These are phyloP conservation scores for Axis porcinus DNA, from an alignment of 2,113 vertebrate genomes.

Conservation along the genomic window DNA sequence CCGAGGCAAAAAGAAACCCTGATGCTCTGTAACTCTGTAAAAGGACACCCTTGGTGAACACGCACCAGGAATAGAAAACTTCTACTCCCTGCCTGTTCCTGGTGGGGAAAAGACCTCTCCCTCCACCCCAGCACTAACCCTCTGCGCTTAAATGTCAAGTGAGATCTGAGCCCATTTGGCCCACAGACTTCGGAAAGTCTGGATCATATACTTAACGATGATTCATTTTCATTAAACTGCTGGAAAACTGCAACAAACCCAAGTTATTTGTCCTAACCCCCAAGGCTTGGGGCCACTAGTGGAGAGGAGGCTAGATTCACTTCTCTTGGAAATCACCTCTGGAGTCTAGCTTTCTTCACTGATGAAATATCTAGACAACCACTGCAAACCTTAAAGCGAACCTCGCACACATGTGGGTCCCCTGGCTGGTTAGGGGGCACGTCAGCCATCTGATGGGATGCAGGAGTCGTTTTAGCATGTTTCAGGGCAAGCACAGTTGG, in stretches of 20 bases:
- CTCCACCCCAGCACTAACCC: background rate
- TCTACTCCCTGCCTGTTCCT: background rate
- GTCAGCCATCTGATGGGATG: too few relatives aligned
- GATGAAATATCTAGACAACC: background rate
- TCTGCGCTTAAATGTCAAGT: conserved; percentile 31
- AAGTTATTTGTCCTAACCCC: background rate
- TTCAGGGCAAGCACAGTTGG: background rate
- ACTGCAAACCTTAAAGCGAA: too few relatives aligned
- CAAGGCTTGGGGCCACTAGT: background rate
- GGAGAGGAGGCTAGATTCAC: background rate
- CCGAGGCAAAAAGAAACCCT: background rate
- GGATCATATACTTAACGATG: background rate
- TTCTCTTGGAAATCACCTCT: background rate
- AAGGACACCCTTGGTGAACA: background rate
- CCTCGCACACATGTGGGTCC: rapidly evolving
- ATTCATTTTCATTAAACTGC: conserved; percentile 42
- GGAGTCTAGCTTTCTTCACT: background rate
- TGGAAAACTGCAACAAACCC: background rate
- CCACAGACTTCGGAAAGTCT: background rate
- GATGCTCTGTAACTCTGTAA: background rate
- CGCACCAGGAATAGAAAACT: background rate
- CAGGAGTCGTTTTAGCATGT: background rate
- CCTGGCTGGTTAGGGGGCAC: background rate
- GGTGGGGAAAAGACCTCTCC: background rate
- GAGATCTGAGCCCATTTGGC: conserved; percentile 9